phyloP scores from a whole-genome alignment of 1,140 invertebrate genomes.

The Orius insidiosus region DNA sequence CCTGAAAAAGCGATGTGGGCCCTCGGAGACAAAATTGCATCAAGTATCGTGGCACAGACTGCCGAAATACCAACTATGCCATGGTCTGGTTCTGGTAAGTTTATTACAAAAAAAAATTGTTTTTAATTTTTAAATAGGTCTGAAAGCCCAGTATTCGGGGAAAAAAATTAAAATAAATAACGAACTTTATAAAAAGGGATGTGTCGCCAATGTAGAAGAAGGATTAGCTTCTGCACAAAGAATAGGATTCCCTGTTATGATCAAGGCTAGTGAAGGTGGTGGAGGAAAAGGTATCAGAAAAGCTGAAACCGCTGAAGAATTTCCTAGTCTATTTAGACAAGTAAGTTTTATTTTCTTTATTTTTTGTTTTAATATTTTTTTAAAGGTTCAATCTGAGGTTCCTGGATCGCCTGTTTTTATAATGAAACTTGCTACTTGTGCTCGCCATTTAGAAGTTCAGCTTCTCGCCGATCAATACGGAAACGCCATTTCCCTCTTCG shows the following conservation, averaged over 20 bases:
- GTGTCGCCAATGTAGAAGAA: conserved; percentile 74
- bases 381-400: conserved; percentile 85
- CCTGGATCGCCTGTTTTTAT: conserved; percentile 95
- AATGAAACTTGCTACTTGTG: conserved; percentile 86
- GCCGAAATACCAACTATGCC: conserved; percentile 94
- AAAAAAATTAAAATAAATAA: conserved; percentile 87
- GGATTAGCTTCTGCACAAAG: conserved; percentile 70
- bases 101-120: too few relatives aligned
- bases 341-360: conserved; percentile 27
- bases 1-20: conserved; percentile 99
- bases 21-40: conserved; percentile 97
- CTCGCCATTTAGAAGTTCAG: conserved; percentile 22
- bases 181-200: conserved; percentile 83
- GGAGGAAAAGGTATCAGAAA: conserved; percentile 98
- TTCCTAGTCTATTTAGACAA: conserved; percentile 79
- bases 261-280: conserved; percentile 98
- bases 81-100: conserved; percentile 83
- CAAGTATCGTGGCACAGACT: conserved; percentile 97
- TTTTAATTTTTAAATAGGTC: conserved; percentile 28
- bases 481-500: conserved; percentile 34
- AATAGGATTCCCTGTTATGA: conserved; percentile 98
- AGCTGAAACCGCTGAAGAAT: conserved; percentile 79
- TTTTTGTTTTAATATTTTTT: background rate
- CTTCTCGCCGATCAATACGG: conserved; percentile 29
- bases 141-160: conserved; percentile 68